A percentile compares a stretch with the other conserved stretches of the same genome.
Conservation (phyloP, 1,140 invertebrate genomes). For the Chymomyza costata region DNA sequence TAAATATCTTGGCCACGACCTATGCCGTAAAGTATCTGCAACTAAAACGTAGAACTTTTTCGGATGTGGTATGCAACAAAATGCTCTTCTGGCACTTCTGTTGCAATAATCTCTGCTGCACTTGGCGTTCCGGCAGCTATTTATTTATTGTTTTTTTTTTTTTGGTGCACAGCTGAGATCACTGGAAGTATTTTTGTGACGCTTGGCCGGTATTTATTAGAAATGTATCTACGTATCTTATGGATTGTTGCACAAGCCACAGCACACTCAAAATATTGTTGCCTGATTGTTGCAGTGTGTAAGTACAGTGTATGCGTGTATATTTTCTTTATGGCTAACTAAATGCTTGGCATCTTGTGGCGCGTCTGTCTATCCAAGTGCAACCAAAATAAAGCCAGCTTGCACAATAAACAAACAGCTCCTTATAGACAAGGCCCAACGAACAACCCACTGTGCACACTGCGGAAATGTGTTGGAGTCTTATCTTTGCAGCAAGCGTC, state of each 20-base stretch:
- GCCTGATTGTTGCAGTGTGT: conserved; percentile 15
- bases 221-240: conserved; percentile 62
- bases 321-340: conserved; percentile 30
- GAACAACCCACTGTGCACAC: conserved; percentile 58
- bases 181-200: not conserved
- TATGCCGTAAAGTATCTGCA: conserved; percentile 18
- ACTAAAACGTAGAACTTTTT: not conserved
- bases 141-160: conserved; percentile 17
- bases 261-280: conserved; percentile 37
- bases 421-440: not conserved
- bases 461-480: conserved; percentile 50
- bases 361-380: conserved; percentile 4
- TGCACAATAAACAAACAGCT: conserved; percentile 38
- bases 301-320: not conserved
- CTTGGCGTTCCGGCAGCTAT: conserved; percentile 11
- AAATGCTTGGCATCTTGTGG: conserved; percentile 38
- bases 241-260: conserved; percentile 47
- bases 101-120: conserved; percentile 21
- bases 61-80: conserved; percentile 43
- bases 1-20: conserved; percentile 65
- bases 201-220: conserved; percentile 51
- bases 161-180: not conserved
- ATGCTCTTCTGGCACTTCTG: conserved; percentile 36
- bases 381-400: not conserved
- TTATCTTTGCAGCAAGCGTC: conserved; percentile 23